phyloP scores from a whole-genome alignment of 2,797 vertebrate genomes.

The Sebastolobus altivelis region DNA sequence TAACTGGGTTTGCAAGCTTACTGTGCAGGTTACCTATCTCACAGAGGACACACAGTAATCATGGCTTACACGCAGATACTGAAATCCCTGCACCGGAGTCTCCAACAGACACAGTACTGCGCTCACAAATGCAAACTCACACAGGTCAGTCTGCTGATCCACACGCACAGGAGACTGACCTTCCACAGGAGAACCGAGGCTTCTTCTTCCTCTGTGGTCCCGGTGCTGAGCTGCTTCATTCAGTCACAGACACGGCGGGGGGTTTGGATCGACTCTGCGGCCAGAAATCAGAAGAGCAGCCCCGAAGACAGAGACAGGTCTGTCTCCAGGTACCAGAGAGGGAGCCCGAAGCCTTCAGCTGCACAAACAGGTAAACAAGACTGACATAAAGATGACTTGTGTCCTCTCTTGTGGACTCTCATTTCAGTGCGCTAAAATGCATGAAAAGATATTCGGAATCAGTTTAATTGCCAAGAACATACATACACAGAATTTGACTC shows the following conservation, averaged over 20 bases:
- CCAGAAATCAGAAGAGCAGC: conserved; percentile 65
- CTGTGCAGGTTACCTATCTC: not conserved
- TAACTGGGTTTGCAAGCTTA: not conserved
- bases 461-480: not conserved
- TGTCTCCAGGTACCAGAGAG: conserved; percentile 70
- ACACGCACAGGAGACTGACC: conserved; percentile 24
- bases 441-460: not conserved
- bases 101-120: conserved; percentile 41
- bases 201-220: not conserved
- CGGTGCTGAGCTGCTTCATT: conserved; percentile 13
- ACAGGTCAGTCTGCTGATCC: conserved; percentile 15
- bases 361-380: conserved; percentile 88
- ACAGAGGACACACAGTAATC: conserved; percentile 1
- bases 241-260: conserved; percentile 33
- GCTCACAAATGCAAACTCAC: conserved; percentile 43
- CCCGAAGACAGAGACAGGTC: conserved; percentile 72
- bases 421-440: not conserved
- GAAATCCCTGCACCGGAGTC: conserved; percentile 53
- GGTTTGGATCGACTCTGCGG: conserved; percentile 47
- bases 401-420: not conserved
- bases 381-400: not conserved
- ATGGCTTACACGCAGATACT: conserved; percentile 77
- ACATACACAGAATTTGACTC: not conserved
- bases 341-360: conserved; percentile 74
- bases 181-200: not conserved